Evolutionary conservation across 2,113 vertebrate genomes (phyloP).

Genomic region (Isurus oxyrinchus): DNA sequence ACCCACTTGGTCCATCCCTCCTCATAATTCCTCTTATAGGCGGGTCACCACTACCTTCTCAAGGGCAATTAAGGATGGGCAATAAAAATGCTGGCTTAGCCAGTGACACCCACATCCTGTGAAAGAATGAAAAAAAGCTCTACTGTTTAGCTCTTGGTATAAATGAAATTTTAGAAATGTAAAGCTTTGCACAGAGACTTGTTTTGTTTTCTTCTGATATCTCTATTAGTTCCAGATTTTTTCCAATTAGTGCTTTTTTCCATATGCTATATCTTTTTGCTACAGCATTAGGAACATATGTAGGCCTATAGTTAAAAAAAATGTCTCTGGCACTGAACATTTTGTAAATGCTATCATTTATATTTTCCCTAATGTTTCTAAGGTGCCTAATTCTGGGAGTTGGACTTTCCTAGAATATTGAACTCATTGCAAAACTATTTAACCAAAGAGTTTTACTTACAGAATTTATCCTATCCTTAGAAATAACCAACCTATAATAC

Average conservation of each 20-base stretch:
- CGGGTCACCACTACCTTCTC: no score
- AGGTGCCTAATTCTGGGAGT: not conserved
- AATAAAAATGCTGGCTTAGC: no score
- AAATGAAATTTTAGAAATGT: not conserved
- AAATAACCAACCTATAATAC: not conserved
- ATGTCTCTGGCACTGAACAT: not conserved
- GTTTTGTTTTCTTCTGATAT: not conserved
- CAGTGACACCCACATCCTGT: no score
- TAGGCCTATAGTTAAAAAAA: not conserved
- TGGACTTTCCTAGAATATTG: not conserved
- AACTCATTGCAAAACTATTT: not conserved
- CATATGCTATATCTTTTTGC: not conserved
- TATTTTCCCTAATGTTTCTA: not conserved
- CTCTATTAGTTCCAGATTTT: not conserved
- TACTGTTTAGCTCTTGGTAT: no score
- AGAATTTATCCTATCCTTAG: not conserved
- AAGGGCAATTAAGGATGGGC: no score
- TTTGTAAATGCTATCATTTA: not conserved
- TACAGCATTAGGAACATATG: not conserved
- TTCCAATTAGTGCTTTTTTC: not conserved
- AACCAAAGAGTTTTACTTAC: not conserved
- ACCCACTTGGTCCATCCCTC: not conserved
- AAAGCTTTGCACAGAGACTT: not conserved
- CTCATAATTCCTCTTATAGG: not conserved
- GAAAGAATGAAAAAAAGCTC: no score